Base-by-base conservation (phyloP, 2,113 vertebrate species). In the Varanus komodoensis region DNA sequence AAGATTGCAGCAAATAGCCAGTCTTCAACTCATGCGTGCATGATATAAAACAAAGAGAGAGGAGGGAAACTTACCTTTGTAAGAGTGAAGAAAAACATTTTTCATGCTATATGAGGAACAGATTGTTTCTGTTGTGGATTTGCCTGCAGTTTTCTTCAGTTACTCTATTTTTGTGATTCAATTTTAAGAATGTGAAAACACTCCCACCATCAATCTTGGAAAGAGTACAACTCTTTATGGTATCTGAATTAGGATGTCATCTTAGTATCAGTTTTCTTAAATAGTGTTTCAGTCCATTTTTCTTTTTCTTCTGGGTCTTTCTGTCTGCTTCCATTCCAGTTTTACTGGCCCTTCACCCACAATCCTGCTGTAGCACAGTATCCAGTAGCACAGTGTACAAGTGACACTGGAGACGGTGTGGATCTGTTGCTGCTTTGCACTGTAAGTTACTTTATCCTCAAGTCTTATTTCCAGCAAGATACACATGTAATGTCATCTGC, bases 131-230 rank as follows among this genome's bases (percentile, higher is more conserved):
- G 11, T 78, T 92, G 86, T 91, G 80, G 90, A 94, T 93, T 92
- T 89, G 86, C 87, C 54, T 82, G 87, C 86, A 87, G 6, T 95
- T 93, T 90, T 93, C 86, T 94, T 92, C 91, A 94, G 57, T 93
- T 93, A 93, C 61, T n/a, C 80, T 89, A 82, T 85, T 94, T 84
- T 89, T 86, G 75, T 84, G 90, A 95, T 93, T 75, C n/a, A 91
- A 74, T 94, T 96, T 89, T 94, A 92, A 87, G 95, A 91, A 79
- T 57, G 69, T 0, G 7, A 92, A 93, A 95, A 91, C 64, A 92
- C 95, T 92, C 86, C 88, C 92, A 95, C n/a, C 87, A 95, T 87
- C 95, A 94, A 95, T 90, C 86, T 93, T 96, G 93, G 93, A 96
- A 91, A 95, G 67, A 9, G 86, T 94, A 96, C 94, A 95, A 64